Conservation (phyloP, 1,140 invertebrate genomes). For the Archivesica marissinica region DNA sequence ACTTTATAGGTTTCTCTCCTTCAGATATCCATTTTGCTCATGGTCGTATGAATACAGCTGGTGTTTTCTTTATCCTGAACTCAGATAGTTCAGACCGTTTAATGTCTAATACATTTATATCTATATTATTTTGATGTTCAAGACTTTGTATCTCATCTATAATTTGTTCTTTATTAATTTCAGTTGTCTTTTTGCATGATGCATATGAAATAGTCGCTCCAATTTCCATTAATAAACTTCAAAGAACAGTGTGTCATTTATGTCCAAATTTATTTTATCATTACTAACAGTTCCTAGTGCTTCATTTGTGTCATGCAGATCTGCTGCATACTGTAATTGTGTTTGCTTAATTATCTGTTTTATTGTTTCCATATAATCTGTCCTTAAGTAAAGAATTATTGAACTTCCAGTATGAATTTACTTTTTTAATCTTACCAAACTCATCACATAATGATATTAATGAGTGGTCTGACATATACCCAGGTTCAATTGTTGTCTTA, state of each 20-base stretch:
- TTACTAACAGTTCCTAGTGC: not conserved
- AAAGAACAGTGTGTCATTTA: constrained; percentile 54
- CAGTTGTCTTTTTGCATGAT: constrained; percentile 7
- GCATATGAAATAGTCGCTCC: constrained; percentile 43
- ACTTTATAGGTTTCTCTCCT: constrained; percentile 51
- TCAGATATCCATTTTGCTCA: constrained; percentile 49
- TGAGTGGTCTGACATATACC: constrained; percentile 42
- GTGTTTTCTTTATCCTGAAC: constrained; percentile 35
- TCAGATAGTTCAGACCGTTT: constrained; percentile 22
- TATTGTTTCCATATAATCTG: constrained; percentile 14
- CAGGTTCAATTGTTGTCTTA: too few relatives aligned
- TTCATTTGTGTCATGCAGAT: not conserved
- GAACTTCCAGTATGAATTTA: constrained; percentile 49
- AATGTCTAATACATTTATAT: not conserved
- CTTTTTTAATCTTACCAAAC: constrained; percentile 29
- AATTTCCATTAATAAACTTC: constrained; percentile 50
- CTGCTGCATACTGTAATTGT: not conserved
- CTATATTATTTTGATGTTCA: constrained; percentile 13
- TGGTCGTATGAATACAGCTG: constrained; percentile 31
- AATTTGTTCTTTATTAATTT: not conserved
- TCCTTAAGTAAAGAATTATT: constrained; percentile 44
- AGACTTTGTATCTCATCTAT: not conserved
- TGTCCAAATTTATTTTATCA: constrained; percentile 24
- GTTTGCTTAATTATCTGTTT: not conserved
- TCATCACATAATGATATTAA: constrained; percentile 4